Conservation (phyloP, 2,113 vertebrate species). For the Myocastor coypus region DNA sequence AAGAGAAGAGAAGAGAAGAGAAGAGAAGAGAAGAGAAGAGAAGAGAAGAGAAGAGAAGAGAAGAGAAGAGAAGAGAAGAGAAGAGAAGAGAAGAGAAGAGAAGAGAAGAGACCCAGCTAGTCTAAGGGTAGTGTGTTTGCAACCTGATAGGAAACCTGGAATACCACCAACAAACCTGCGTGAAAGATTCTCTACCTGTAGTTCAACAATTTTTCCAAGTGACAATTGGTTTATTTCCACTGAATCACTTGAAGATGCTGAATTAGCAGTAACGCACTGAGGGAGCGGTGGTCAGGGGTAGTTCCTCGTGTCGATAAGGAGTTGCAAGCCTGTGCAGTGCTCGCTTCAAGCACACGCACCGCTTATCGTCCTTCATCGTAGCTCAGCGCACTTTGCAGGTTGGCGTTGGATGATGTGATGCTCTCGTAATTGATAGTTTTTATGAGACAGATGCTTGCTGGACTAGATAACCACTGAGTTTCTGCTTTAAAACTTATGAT, state of each 20-base stretch:
- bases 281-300: neutral
- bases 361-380: neutral
- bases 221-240: conserved; percentile 69
- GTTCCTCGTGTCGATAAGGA: neutral
- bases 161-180: conserved; percentile 54
- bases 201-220: conserved; percentile 72
- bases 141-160: conserved; percentile 59
- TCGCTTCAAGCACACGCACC: neutral
- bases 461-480: neutral
- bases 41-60: neutral
- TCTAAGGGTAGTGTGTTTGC: conserved; percentile 71
- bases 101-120: neutral
- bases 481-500: conserved; percentile 36
- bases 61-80: no score
- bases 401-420: neutral
- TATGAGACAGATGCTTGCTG: conserved; percentile 1
- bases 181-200: conserved; percentile 65
- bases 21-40: no score
- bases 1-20: neutral
- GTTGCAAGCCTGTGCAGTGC: neutral
- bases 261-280: conserved; percentile 9
- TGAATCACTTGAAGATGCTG: neutral
- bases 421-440: conserved; percentile 3
- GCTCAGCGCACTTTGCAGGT: neutral
- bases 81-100: neutral